phyloP scores from a whole-genome alignment of 2,113 vertebrate genomes.

The Cyanoliseus patagonus region DNA sequence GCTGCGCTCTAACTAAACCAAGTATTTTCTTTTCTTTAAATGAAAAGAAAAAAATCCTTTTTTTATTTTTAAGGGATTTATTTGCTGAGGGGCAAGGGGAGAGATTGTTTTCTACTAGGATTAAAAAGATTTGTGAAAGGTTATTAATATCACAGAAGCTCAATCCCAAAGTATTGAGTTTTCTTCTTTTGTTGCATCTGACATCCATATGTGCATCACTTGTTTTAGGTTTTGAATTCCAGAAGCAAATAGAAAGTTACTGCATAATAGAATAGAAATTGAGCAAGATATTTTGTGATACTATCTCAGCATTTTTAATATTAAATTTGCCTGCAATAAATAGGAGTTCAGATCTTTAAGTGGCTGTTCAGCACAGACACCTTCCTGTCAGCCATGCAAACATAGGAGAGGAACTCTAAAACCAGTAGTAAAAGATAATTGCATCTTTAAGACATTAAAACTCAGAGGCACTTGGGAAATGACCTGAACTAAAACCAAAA shows the following conservation, averaged over 20 bases:
- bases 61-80: not conserved
- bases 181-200: not conserved
- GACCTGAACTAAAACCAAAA: not conserved
- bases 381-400: not conserved
- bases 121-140: not conserved
- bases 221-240: not conserved
- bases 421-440: not conserved
- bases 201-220: accelerated
- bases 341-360: not conserved
- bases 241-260: not conserved
- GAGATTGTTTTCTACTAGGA: not conserved
- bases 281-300: not conserved
- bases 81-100: not conserved
- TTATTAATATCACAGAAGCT: not conserved
- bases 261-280: not conserved
- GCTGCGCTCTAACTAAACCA: not conserved
- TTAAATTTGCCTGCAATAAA: not conserved
- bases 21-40: not conserved
- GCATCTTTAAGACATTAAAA: not conserved
- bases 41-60: not conserved
- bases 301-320: not conserved
- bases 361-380: not conserved
- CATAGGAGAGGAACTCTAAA: not conserved
- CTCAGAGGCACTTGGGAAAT: not conserved
- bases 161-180: not conserved